Evolutionary conservation across 2,113 vertebrate species (phyloP), one percentile per base, ranked within the genome.

Genomic region (Sinocyclocheilus anshuiensis): DNA sequence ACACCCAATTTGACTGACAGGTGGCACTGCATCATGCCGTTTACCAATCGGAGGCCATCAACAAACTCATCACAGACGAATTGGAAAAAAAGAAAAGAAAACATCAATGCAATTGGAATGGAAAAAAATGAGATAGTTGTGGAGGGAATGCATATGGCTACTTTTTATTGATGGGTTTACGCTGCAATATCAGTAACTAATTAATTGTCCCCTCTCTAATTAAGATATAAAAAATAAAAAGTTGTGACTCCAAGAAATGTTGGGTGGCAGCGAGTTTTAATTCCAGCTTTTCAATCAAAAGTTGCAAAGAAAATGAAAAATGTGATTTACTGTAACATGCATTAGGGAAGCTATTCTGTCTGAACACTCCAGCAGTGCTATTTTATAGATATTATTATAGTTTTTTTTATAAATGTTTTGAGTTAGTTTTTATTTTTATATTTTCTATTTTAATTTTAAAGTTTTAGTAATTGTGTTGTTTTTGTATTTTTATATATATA

Each of bases 81-180:
- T 61, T 78, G 24, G 24, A 72, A 77, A 87, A 48, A 81, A 48
- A 55, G 80, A 63, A 83, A 74, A 83, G 53, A 71, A 39, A 67
- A 81, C 65, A 72, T 81, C 69, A 81, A 39, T 74, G 76, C 84
- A 61, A 84, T 80, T 87, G 69, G n/a, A 74, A 63, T 33, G 26
- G 26, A 11, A 78, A 65, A 85, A 61, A 50, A 69, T 39, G 57
- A 24, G 74, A 84, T 61, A 29, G 63, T 29, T 59, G 61, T 36
- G 85, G 11, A 53, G 15, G 50, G 36, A 61, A 77, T 86, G 85
- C 77, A 61, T 79, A 81, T 83, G 72, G 85, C 69, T 83, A 76
- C 78, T 89, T 81, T 78, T 86, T 89, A 86, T 89, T 89, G 84
- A 88, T 84, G 85, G 85, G 26, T 84, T 79, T 87, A 81, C 29